A percentile compares a stretch with the other conserved stretches of the same genome.
These are phyloP conservation scores for Palythoa caribaeorum DNA, from an alignment of 92 coral and sea anemone genomes.

Conservation along the genomic window DNA sequence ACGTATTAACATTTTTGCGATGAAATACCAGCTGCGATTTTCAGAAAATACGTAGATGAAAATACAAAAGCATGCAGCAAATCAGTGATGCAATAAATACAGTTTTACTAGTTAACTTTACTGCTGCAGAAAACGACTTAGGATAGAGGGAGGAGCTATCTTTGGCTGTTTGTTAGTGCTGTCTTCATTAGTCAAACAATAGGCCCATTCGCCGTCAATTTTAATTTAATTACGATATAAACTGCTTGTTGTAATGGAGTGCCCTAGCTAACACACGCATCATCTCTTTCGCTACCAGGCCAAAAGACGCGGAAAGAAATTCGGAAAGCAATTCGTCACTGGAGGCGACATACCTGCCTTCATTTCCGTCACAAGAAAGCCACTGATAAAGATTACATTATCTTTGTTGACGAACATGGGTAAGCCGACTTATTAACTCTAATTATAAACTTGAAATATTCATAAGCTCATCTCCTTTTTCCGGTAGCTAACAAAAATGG, in stretches of 20 bases:
- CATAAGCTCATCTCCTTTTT: conserved; percentile 47
- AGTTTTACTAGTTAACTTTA: conserved; percentile 39
- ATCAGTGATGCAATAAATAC: background rate
- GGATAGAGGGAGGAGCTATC: conserved; percentile 80
- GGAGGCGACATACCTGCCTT: conserved; percentile 94
- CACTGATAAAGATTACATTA: conserved; percentile 88
- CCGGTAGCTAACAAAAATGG: conserved; percentile 41
- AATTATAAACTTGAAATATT: conserved; percentile 37
- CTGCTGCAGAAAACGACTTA: conserved; percentile 58
- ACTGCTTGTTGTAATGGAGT: conserved; percentile 63
- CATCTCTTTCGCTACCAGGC: conserved; percentile 56
- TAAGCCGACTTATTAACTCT: conserved; percentile 65
- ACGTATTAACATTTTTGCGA: background rate
- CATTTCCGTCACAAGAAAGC: conserved; percentile 87
- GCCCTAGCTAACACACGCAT: conserved; percentile 40
- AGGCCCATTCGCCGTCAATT: conserved; percentile 81
- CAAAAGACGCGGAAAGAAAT: conserved; percentile 80
- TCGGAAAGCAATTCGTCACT: conserved; percentile 88
- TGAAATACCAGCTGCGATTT: background rate
- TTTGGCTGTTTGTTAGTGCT: conserved; percentile 54
- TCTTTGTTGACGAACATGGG: conserved; percentile 95
- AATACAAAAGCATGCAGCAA: background rate
- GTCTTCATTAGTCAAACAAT: conserved; percentile 73
- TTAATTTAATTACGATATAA: conserved; percentile 81
- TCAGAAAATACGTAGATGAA: background rate